phyloP scores from a whole-genome alignment of 1,140 invertebrate species.

The Nasonia longicornis region DNA sequence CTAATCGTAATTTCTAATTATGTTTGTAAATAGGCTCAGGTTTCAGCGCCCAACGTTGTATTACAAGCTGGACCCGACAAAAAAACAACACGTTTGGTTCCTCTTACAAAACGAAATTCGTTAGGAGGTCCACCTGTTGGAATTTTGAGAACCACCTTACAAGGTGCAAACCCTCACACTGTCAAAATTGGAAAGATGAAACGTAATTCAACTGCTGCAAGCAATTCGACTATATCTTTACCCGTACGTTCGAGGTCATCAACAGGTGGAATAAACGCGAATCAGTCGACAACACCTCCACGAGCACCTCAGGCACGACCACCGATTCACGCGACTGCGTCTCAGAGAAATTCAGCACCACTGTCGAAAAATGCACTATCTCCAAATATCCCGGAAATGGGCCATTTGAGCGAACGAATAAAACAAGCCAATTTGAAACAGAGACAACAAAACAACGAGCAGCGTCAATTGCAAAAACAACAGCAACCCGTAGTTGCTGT shows the following conservation, averaged over 20 bases:
- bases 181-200: slow-evolving; percentile 27
- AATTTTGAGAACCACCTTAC: slow-evolving; percentile 31
- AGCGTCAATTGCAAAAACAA: slow-evolving; percentile 30
- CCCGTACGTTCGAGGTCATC: slow-evolving; percentile 12
- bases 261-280: slow-evolving; percentile 5
- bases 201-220: slow-evolving; percentile 25
- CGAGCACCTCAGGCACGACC: slow-evolving; percentile 43
- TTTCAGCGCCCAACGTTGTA: slow-evolving; percentile 26
- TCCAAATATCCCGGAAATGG: slow-evolving; percentile 50
- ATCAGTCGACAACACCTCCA: slow-evolving; percentile 7
- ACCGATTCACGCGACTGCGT: slow-evolving; percentile 45
- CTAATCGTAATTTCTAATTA: not conserved
- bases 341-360: slow-evolving; percentile 20
- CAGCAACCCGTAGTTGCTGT: slow-evolving; percentile 38
- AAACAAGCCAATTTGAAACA: slow-evolving; percentile 52
- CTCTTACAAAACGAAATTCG: slow-evolving; percentile 25
- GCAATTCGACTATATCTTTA: slow-evolving; percentile 35
- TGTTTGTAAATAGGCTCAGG: slow-evolving; percentile 26
- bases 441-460: slow-evolving; percentile 32
- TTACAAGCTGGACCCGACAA: slow-evolving; percentile 20
- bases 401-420: slow-evolving; percentile 58
- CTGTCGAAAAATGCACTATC: slow-evolving; percentile 36
- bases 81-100: slow-evolving; percentile 30
- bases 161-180: slow-evolving; percentile 19
- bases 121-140: slow-evolving; percentile 11